Conservation (phyloP, 2,113 vertebrate species). For the Chunga burmeisteri region DNA sequence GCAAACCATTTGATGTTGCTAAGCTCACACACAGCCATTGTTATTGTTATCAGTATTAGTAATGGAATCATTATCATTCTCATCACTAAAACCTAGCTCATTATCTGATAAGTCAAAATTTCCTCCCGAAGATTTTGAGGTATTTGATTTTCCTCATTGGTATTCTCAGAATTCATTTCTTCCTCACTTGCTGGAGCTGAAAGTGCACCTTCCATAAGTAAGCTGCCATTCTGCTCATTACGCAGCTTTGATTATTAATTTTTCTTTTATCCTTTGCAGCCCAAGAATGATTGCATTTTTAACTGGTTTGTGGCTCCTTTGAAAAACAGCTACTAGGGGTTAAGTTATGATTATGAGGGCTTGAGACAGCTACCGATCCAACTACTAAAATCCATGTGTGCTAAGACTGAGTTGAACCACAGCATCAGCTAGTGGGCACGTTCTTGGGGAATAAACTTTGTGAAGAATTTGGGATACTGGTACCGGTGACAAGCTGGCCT, state of each 20-base stretch:
- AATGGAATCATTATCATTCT: slow-evolving; percentile 68
- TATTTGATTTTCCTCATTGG: slow-evolving; percentile 70
- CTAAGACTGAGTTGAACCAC: neutral
- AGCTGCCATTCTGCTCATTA: slow-evolving; percentile 61
- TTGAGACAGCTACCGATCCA: neutral
- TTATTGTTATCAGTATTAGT: slow-evolving; percentile 57
- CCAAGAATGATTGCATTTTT: slow-evolving; percentile 42
- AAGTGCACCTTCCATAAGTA: slow-evolving; percentile 50
- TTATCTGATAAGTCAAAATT: slow-evolving; percentile 73
- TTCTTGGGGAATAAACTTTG: neutral
- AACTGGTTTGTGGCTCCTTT: neutral
- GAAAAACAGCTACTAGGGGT: neutral
- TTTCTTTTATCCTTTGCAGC: slow-evolving; percentile 26
- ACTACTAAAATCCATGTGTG: neutral
- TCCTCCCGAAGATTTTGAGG: slow-evolving; percentile 45
- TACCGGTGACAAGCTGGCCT: neutral
- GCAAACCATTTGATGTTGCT: slow-evolving; percentile 11
- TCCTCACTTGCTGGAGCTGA: slow-evolving; percentile 53
- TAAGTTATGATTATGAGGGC: neutral
- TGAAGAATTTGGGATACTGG: neutral
- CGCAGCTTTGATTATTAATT: slow-evolving; percentile 62
- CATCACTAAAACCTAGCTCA: slow-evolving; percentile 59
- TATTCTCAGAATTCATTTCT: slow-evolving; percentile 57
- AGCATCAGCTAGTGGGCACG: neutral
- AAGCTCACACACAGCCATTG: slow-evolving; percentile 29